phyloP scores from a whole-genome alignment of 2,888 invertebrate genomes.

The Limnephilus rhombicus region DNA sequence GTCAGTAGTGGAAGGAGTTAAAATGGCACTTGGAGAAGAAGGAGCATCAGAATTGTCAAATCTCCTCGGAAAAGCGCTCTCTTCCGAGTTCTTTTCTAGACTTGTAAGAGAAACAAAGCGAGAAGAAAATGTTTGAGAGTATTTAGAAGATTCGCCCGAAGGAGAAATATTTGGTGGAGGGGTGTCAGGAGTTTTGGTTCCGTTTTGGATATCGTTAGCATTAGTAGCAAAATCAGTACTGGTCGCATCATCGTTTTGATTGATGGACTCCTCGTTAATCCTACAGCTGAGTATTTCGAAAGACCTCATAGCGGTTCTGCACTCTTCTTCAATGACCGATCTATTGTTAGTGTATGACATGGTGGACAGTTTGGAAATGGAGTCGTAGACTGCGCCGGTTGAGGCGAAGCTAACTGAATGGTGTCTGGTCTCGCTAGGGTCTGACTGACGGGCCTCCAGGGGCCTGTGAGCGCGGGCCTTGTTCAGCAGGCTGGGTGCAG shows the following conservation, averaged over 20 bases:
- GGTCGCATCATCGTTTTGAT: slow-evolving; percentile 46
- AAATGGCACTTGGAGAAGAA: slow-evolving; percentile 78
- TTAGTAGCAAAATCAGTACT: not conserved
- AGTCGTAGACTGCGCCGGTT: slow-evolving; percentile 63
- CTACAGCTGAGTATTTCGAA: slow-evolving; percentile 57
- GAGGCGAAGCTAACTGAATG: slow-evolving; percentile 65
- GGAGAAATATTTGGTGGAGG: slow-evolving; percentile 82
- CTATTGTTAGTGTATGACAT: slow-evolving; percentile 46
- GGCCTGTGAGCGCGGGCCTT: slow-evolving; percentile 64
- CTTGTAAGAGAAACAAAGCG: slow-evolving; percentile 79
- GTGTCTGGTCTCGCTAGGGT: slow-evolving; percentile 56
- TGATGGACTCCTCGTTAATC: slow-evolving; percentile 59
- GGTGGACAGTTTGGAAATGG: slow-evolving; percentile 65
- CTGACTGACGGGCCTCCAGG: slow-evolving; percentile 52
- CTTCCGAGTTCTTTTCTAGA: slow-evolving; percentile 73
- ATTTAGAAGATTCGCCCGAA: slow-evolving; percentile 72
- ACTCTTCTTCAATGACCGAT: slow-evolving; percentile 60
- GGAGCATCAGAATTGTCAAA: slow-evolving; percentile 69
- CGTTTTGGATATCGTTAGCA: slow-evolving; percentile 47
- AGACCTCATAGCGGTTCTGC: slow-evolving; percentile 47
- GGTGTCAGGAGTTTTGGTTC: slow-evolving; percentile 80
- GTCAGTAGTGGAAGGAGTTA: slow-evolving; percentile 77
- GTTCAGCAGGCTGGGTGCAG: slow-evolving; percentile 71
- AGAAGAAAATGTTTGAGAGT: slow-evolving; percentile 81
- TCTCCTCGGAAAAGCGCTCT: slow-evolving; percentile 65